Percentiles rank a stretch among this genome's conserved stretches.
These are phyloP conservation scores for Cyclophora albipunctata DNA, from an alignment of 2,888 invertebrate species.

Conservation along the genomic window DNA sequence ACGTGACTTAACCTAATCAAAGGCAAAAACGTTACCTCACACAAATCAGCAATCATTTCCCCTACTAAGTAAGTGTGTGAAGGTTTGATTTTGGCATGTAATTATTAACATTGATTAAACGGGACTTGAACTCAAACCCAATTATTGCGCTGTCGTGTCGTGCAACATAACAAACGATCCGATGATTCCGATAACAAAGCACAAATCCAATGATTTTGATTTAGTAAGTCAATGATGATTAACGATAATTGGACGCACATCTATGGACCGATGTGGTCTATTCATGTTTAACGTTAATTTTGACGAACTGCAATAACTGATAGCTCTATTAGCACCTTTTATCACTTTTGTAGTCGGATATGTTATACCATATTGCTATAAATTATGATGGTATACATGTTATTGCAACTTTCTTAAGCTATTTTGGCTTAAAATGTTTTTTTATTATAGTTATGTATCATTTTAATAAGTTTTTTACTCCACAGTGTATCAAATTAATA, in stretches of 20 bases:
- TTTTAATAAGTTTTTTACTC: too few species aligned
- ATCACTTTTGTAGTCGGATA: neutral
- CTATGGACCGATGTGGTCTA: too few species aligned
- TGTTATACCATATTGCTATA: neutral
- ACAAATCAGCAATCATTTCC: too few species aligned
- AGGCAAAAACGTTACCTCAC: neutral
- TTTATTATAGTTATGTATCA: too few species aligned
- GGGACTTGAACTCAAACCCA: constrained; percentile 9
- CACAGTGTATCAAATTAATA: neutral
- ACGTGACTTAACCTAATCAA: too few species aligned
- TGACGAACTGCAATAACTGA: constrained; percentile 4
- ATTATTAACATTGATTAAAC: constrained; percentile 26
- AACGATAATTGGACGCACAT: neutral
- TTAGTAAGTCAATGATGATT: neutral
- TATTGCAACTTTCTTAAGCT: neutral
- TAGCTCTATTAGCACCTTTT: too few species aligned
- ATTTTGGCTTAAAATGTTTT: neutral
- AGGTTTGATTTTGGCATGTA: constrained; percentile 25
- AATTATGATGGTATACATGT: neutral
- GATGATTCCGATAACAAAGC: too few species aligned
- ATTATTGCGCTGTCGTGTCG: constrained; percentile 9
- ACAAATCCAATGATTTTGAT: constrained; percentile 1
- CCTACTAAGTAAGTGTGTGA: constrained; percentile 4
- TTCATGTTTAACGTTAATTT: constrained; percentile 7
- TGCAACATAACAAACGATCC: neutral